These are phyloP conservation scores for Australoheros scitulus DNA, from an alignment of 2,113 vertebrate species.

Conservation along the genomic window DNA sequence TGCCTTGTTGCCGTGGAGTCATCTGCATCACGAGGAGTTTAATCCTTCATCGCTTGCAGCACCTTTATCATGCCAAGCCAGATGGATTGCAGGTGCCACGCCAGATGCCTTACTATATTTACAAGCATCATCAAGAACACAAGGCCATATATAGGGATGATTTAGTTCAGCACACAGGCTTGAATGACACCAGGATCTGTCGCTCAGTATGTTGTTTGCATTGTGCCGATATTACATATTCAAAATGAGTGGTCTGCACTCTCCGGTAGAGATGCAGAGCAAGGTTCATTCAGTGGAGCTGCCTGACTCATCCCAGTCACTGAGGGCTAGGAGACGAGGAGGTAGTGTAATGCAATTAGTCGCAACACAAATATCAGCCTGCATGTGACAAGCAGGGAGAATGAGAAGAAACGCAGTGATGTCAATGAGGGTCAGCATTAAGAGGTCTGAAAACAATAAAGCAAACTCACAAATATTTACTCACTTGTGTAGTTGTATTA, in stretches of 20 bases:
- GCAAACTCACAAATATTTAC: neutral
- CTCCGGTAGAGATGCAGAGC: neutral
- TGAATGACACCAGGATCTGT: neutral
- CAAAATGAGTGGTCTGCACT: neutral
- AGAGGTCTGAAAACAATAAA: slow-evolving; percentile 11
- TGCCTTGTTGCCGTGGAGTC: neutral
- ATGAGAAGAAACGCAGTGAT: neutral
- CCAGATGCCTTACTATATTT: slow-evolving; percentile 60
- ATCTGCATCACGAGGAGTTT: neutral
- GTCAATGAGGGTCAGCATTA: neutral
- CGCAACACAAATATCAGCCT: slow-evolving; percentile 39
- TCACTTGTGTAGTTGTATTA: neutral
- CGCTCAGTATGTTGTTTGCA: slow-evolving; percentile 22
- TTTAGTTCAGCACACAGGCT: slow-evolving; percentile 19
- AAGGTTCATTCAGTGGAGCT: neutral
- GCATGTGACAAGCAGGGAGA: neutral
- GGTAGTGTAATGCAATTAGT: slow-evolving; percentile 39
- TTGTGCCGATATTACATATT: slow-evolving; percentile 15
- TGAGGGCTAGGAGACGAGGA: slow-evolving; percentile 14
- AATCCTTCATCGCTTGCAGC: slow-evolving; percentile 40
- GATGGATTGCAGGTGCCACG: slow-evolving; percentile 58
- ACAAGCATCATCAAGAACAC: slow-evolving; percentile 27
- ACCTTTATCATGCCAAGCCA: slow-evolving; percentile 32
- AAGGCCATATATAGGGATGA: neutral
- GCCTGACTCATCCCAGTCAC: slow-evolving; percentile 54